These are phyloP conservation scores for Dusona sp. DNA, from an alignment of 2,888 invertebrate species.

Conservation along the genomic window DNA sequence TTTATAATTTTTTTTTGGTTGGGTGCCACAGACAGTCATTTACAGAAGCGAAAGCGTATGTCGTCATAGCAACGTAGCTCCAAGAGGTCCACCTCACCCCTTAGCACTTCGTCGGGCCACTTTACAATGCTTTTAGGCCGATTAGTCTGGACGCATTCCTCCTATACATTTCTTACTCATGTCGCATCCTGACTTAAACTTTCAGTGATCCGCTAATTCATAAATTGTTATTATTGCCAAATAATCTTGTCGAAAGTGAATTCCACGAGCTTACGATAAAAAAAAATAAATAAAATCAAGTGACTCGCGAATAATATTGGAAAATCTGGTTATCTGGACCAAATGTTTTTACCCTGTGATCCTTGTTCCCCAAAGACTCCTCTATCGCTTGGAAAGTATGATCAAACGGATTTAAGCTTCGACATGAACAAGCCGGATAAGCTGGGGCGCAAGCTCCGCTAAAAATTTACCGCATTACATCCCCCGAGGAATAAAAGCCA, in stretches of 20 bases:
- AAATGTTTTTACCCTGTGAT: conserved; percentile 17
- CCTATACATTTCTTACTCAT: conserved; percentile 45
- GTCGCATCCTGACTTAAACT: not conserved
- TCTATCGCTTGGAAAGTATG: conserved; percentile 7
- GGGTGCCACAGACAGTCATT: conserved; percentile 44
- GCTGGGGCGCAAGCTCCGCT: not conserved
- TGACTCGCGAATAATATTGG: not conserved
- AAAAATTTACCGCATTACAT: conserved; percentile 12
- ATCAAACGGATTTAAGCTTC: conserved; percentile 22
- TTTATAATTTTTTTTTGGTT: conserved; percentile 38
- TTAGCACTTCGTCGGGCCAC: conserved; percentile 48
- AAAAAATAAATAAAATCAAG: not conserved
- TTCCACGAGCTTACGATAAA: not conserved
- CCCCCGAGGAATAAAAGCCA: not conserved
- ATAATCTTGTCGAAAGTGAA: not conserved
- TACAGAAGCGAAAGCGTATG: conserved; percentile 67
- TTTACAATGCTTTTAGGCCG: conserved; percentile 82
- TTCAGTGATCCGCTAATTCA: conserved; percentile 28
- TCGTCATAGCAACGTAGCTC: conserved; percentile 66
- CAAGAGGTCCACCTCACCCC: conserved; percentile 46
- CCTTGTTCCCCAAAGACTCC: conserved; percentile 2
- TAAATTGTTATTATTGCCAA: conserved; percentile 2
- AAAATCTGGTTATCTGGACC: not conserved
- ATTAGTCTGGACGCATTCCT: conserved; percentile 78
- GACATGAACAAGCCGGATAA: conserved; percentile 9